Base-by-base conservation (phyloP, 2,797 vertebrate genomes). In the Melopsittacus undulatus region DNA sequence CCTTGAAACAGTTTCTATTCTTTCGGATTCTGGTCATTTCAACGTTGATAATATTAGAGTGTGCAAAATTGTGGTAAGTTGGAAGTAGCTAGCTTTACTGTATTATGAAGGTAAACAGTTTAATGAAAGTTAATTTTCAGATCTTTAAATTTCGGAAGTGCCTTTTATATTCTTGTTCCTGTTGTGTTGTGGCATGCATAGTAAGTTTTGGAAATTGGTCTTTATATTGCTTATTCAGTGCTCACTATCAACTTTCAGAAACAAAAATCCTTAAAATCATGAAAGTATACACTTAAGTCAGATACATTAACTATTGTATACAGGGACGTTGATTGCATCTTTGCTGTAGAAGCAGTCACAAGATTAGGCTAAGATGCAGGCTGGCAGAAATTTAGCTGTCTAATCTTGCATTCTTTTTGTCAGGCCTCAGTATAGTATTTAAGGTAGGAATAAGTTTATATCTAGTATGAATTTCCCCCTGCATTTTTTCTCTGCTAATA, bases 31-130 rank as follows among this genome's bases (percentile, higher is more conserved):
- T 5, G 98, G 99, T 73, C 98, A 98, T 97, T 99, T 99, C 98
- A 99, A 99, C 18, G 99, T 99, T 76, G 99, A 99, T 94, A 99
- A 97, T 68, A 99, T 99, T 98, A 98, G 99, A 98, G 99, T 99
- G 10, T 99, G 99, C 97, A 99, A 99, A 97, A 99, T 99, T 95
- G 95, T 99, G 99, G 99, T 99, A 97, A 98, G 99, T 97, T 89
- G 63, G 24, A 82, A 78, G 11, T 42, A 74, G 6, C 22, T 85
- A 59, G 2, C 38, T 89, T 91, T 67, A 54, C 21, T 69, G 7
- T 69, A 56, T 56, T 81, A 22, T 49, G 91, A 72, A 46, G 3
- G 13, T 73, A 40, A 62, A 78, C 14, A n/a, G 14, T 52, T 38
- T 57, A 67, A 56, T 40, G 13, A n/a, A 66, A 56, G 21, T 59